Base-by-base conservation (phyloP, 2,888 invertebrate species). In the Mimas tiliae region DNA sequence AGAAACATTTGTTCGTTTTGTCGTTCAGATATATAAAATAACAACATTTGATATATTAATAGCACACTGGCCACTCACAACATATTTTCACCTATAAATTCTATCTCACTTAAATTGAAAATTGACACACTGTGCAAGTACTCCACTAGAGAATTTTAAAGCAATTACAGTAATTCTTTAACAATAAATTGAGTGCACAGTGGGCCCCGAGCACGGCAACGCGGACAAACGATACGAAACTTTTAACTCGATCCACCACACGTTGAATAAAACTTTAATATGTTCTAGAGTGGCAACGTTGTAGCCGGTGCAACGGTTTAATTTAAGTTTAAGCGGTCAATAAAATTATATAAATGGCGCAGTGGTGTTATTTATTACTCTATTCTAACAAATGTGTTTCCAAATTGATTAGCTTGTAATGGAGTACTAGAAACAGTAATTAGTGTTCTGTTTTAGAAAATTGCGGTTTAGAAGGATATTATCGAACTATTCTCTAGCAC, bases 221-320 rank as follows among this genome's bases (percentile, higher is more conserved):
- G 65, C 65, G 72, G 68, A 71, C 69, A 71, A 79, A 74, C 71
- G 71, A 83, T 81, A 53, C 53, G 58, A 58, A 58, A 42, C 78
- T 84, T 74, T 78, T 84, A 84, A 85, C 82, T 84, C 79, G 75
- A 79, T 84, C 76, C 75, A 63, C 81, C 75, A 74, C 79, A 77
- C 77, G 75, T 72, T 69, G 77, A 76, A 77, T 81, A 81, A 82
- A 84, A 82, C 73, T 84, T 82, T 83, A 82, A 81, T 81, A 74
- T 75, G 77, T 70, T 79, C 72, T 71, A 58, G 19, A 9, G 58
- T 14, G 33, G 53, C 53, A 53, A 53, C 53, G 33, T 34, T 34
- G 27, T 53, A 42, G 58, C 19, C 6, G 12, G 38, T 52, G 52
- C 3, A 52, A 8, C 4, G 42, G 19, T 58, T 58, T 58, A 38